Conservation (phyloP, 2,113 vertebrate species). For the Stegostoma tigrinum region DNA sequence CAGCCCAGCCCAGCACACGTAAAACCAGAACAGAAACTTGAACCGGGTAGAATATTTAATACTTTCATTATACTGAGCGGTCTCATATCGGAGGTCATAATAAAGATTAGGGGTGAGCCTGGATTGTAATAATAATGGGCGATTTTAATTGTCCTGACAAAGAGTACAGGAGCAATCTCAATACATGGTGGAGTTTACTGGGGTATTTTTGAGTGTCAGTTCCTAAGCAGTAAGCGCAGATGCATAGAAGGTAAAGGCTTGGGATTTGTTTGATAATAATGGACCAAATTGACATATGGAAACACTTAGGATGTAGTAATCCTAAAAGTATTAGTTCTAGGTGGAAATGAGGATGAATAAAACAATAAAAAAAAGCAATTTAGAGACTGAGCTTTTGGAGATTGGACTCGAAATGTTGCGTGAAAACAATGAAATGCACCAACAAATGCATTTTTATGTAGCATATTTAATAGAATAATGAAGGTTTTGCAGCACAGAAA, state of each 20-base stretch:
- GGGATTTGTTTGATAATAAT: neutral
- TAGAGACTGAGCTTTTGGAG: neutral
- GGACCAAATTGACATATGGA: neutral
- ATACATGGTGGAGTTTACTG: neutral
- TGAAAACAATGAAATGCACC: neutral
- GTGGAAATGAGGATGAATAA: neutral
- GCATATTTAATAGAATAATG: neutral
- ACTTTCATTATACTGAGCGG: neutral
- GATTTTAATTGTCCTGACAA: neutral
- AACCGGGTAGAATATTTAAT: neutral
- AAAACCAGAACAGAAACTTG: neutral
- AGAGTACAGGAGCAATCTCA: neutral
- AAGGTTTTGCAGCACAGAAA: no score
- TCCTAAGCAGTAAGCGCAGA: neutral
- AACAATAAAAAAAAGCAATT: neutral
- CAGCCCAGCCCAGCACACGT: neutral
- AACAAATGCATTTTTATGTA: neutral
- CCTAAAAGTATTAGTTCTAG: neutral
- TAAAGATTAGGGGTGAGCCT: slow-evolving; percentile 1
- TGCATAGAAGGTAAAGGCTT: neutral
- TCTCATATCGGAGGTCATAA: neutral
- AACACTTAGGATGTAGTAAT: neutral
- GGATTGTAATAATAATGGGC: neutral
- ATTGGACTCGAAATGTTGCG: neutral
- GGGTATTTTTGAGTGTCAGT: neutral